Evolutionary conservation across 2,888 invertebrate genomes (phyloP), one percentile per base, ranked within the genome.

Genomic region (Tetropium fuscum): DNA sequence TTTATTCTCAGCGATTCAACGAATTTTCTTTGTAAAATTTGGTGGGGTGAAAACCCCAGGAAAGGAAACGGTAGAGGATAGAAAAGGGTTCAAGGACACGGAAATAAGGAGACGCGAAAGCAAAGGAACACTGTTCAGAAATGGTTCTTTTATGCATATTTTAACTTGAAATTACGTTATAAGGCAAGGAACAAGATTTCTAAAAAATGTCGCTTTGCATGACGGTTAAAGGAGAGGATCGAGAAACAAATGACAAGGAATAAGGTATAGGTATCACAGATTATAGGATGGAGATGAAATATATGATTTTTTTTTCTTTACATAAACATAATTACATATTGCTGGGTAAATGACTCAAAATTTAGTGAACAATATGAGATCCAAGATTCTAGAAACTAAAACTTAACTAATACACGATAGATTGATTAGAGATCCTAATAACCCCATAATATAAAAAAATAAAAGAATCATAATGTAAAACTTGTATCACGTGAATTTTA

Each of bases 351-450:
- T 43, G 57, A 62, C 57, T 63, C 53, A 63, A 62, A 68, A 71
- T 61, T 63, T 63, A 70, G 72, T 73, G 70, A 74, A 75, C 72
- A 71, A 54, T 66, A 65, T 74, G 77, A 77, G 77, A 77, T 77
- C 77, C 61, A 68, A 73, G 72, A 74, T 73, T 74, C 70, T 68
- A 68, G 67, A 71, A 66, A 62, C 62, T 69, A 71, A 64, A 73
- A 63, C 58, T 58, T 63, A 68, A 70, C 49, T 49, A 53, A 16
- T 45, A 64, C 48, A 48, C 59, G 59, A 58, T 64, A 49, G 40
- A 53, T 34, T 56, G n/a, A 70, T 66, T 70, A 72, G 74, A 72
- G 73, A 75, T 74, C 69, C 74, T 74, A 72, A 68, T 58, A 64
- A 55, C 65, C 66, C 71, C 62, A 47, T 56, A 51, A 60, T 48